These are phyloP conservation scores for Ctenicera cuprea DNA, from an alignment of 2,888 invertebrate species.

Conservation along the genomic window DNA sequence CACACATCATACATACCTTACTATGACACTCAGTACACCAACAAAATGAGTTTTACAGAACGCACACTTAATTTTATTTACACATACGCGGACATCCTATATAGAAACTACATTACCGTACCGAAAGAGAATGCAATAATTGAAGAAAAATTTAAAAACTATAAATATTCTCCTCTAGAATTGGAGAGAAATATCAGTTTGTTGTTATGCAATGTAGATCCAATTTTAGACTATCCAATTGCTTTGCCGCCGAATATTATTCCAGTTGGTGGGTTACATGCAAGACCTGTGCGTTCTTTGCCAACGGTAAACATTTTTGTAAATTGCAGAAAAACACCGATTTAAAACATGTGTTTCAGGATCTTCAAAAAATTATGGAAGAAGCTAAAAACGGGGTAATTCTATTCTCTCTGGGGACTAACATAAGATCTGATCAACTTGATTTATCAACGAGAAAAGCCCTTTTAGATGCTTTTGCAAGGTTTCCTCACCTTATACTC, in stretches of 20 bases:
- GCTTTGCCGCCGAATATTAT: slow-evolving; percentile 68
- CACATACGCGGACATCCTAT: slow-evolving; percentile 41
- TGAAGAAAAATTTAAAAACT: slow-evolving; percentile 57
- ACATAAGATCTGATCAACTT: slow-evolving; percentile 64
- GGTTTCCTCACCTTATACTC: slow-evolving; percentile 67
- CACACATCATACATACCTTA: slow-evolving; percentile 62
- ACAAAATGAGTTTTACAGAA: slow-evolving; percentile 59
- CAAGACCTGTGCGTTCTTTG: slow-evolving; percentile 59
- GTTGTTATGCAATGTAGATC: slow-evolving; percentile 64
- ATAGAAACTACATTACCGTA: slow-evolving; percentile 48
- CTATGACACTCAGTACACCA: slow-evolving; percentile 53
- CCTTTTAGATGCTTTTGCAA: slow-evolving; percentile 66
- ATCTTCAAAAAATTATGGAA: slow-evolving; percentile 64
- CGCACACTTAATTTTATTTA: slow-evolving; percentile 58
- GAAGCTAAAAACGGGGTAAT: slow-evolving; percentile 67
- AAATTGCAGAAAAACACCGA: not conserved
- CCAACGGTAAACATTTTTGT: slow-evolving; percentile 59
- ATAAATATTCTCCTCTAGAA: slow-evolving; percentile 57
- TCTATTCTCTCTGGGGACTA: slow-evolving; percentile 69
- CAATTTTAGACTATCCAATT: slow-evolving; percentile 63
- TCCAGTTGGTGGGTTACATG: slow-evolving; percentile 68
- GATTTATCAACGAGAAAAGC: slow-evolving; percentile 57
- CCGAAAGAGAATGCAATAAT: slow-evolving; percentile 55
- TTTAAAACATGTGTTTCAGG: slow-evolving; percentile 53
- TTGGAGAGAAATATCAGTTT: slow-evolving; percentile 63